Evolutionary conservation across 2,797 vertebrate genomes (phyloP).

Genomic region (Pterois miles): DNA sequence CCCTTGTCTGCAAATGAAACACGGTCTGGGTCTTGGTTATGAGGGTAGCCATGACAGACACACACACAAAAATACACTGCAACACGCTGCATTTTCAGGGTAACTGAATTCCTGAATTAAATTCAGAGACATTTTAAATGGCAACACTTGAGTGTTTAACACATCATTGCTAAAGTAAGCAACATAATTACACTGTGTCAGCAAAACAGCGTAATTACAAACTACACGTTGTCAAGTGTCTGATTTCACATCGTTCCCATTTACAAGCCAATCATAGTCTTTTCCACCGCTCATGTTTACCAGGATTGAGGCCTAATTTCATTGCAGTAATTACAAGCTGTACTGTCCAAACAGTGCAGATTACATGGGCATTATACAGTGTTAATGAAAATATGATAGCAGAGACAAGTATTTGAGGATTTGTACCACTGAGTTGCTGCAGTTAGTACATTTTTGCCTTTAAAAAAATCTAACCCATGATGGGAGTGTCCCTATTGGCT

Average conservation of each 20-base stretch:
- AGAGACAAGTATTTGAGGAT: not conserved
- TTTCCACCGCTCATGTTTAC: constrained; percentile 47
- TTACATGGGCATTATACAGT: constrained; percentile 25
- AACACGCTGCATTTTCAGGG: constrained; percentile 6
- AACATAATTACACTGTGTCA: constrained; percentile 67
- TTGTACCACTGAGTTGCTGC: not conserved
- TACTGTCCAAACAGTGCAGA: constrained; percentile 38
- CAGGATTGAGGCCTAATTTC: constrained; percentile 52
- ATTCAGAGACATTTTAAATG: constrained; percentile 47
- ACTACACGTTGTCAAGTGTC: constrained; percentile 62
- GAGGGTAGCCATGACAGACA: constrained; percentile 16
- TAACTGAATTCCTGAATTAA: not conserved
- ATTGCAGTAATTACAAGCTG: constrained; percentile 56
- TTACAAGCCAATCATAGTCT: constrained; percentile 58
- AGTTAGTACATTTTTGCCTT: not conserved
- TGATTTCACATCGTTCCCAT: constrained; percentile 58
- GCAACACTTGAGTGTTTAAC: constrained; percentile 54
- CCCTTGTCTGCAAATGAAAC: constrained; percentile 12
- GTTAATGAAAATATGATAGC: constrained; percentile 13
- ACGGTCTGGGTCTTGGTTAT: not conserved
- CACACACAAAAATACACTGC: constrained; percentile 15
- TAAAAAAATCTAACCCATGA: not conserved
- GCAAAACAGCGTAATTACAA: constrained; percentile 70
- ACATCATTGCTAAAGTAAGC: constrained; percentile 64
- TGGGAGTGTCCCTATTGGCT: no score